Evolutionary conservation across 1,140 invertebrate genomes (phyloP).

Genomic region (Drosophila nannoptera): DNA sequence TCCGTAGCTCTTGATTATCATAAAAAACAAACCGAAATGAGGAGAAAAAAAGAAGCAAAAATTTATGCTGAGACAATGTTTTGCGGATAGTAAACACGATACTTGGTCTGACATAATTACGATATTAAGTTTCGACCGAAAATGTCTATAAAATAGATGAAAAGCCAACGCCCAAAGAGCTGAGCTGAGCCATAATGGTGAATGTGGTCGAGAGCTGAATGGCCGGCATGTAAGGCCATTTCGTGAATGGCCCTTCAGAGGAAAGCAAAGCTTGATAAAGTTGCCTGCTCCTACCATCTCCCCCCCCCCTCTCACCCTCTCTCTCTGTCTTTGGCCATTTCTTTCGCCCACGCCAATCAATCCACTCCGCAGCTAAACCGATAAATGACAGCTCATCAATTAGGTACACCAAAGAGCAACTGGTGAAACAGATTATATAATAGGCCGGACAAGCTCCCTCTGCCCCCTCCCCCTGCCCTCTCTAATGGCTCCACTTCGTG

Average conservation of each 20-base stretch:
- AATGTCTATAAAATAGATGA: neutral
- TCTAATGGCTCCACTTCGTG: neutral
- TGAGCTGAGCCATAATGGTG: neutral
- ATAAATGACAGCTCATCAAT: neutral
- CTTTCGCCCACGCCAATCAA: neutral
- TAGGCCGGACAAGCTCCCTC: neutral
- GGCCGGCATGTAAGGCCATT: too few species aligned
- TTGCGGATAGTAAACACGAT: neutral
- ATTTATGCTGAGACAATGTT: neutral
- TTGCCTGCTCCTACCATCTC: too few species aligned
- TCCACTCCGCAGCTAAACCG: neutral
- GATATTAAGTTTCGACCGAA: slow-evolving; percentile 3
- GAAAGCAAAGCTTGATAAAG: too few species aligned
- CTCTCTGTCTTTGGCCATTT: too few species aligned
- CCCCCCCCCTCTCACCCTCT: too few species aligned
- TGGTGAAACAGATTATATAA: slow-evolving; percentile 3
- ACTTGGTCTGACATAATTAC: slow-evolving; percentile 5
- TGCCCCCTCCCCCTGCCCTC: too few species aligned
- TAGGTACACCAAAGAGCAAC: neutral
- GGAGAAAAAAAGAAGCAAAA: neutral
- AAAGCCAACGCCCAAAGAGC: neutral
- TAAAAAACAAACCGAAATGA: slow-evolving; percentile 6
- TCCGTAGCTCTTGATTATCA: neutral
- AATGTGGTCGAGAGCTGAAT: too few species aligned
- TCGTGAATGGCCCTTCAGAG: too few species aligned